These are phyloP conservation scores for Brachionus calyciflorus DNA, from an alignment of 1,140 invertebrate genomes.

Conservation along the genomic window DNA sequence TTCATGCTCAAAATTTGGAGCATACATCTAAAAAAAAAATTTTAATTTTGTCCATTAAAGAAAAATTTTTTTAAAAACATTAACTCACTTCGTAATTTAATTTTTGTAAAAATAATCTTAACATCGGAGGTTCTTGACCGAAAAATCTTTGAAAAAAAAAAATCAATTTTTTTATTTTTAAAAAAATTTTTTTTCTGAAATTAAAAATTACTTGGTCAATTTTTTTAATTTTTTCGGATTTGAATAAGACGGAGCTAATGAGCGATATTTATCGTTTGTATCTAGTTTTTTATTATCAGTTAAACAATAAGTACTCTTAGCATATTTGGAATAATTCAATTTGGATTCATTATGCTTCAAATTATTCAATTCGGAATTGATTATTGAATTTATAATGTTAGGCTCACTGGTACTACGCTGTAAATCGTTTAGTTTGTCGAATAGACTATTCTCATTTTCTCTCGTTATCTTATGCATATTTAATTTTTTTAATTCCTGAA, in stretches of 20 bases:
- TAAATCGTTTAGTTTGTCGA: slow-evolving; percentile 16
- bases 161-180: not conserved
- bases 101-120: slow-evolving; percentile 83
- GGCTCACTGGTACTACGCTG: slow-evolving; percentile 47
- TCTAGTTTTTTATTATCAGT: not conserved
- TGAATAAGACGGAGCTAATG: slow-evolving; percentile 62
- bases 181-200: slow-evolving; percentile 1
- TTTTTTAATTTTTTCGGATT: slow-evolving; percentile 69
- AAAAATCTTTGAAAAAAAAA: slow-evolving; percentile 74
- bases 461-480: slow-evolving; percentile 55
- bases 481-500: slow-evolving; percentile 70
- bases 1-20: slow-evolving; percentile 76
- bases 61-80: not conserved
- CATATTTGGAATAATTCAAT: not conserved
- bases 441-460: not conserved
- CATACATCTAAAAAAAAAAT: slow-evolving; percentile 73
- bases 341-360: not conserved
- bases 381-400: slow-evolving; percentile 1
- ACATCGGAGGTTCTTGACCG: slow-evolving; percentile 82
- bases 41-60: slow-evolving; percentile 17
- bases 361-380: not conserved
- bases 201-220: slow-evolving; percentile 60
- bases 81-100: slow-evolving; percentile 80
- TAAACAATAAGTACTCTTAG: slow-evolving; percentile 11
- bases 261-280: slow-evolving; percentile 53